Evolutionary conservation across 2,888 invertebrate genomes (phyloP).

Genomic region (Thalpophila matura): DNA sequence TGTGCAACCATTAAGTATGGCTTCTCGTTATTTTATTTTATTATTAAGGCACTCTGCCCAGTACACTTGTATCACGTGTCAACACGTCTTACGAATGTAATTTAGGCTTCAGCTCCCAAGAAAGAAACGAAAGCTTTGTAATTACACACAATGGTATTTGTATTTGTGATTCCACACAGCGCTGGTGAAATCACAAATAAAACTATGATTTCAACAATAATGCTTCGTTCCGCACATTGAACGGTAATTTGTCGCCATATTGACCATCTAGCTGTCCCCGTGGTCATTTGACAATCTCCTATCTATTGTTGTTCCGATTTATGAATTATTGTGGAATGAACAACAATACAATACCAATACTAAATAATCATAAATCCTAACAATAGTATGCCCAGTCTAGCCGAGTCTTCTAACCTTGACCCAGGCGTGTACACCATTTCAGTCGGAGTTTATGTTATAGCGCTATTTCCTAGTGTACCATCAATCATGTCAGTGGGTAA

Average conservation of each 20-base stretch:
- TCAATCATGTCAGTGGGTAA: conserved; percentile 24
- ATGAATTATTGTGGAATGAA: too few species aligned
- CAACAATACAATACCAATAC: too few species aligned
- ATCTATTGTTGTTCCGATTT: too few species aligned
- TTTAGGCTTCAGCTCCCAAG: conserved; percentile 30
- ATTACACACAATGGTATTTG: neutral
- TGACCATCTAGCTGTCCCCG: too few species aligned
- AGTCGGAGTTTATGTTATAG: conserved; percentile 17
- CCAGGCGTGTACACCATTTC: neutral
- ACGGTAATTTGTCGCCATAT: too few species aligned
- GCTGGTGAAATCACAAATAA: too few species aligned
- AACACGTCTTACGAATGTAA: conserved; percentile 1
- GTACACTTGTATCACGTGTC: conserved; percentile 8
- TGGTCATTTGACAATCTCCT: too few species aligned
- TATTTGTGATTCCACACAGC: neutral
- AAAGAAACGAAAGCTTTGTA: neutral
- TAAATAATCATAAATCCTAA: too few species aligned
- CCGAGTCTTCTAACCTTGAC: conserved; percentile 6
- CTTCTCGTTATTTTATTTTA: too few species aligned
- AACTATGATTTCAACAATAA: too few species aligned
- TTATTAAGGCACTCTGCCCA: conserved; percentile 17
- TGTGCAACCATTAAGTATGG: neutral
- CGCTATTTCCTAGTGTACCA: conserved; percentile 13
- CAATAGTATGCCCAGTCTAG: conserved; percentile 1
- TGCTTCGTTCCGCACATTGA: too few species aligned